A percentile compares a stretch with the other conserved stretches of the same genome.
Conservation (phyloP, 2,113 vertebrate genomes). For the Fregata magnificens region DNA sequence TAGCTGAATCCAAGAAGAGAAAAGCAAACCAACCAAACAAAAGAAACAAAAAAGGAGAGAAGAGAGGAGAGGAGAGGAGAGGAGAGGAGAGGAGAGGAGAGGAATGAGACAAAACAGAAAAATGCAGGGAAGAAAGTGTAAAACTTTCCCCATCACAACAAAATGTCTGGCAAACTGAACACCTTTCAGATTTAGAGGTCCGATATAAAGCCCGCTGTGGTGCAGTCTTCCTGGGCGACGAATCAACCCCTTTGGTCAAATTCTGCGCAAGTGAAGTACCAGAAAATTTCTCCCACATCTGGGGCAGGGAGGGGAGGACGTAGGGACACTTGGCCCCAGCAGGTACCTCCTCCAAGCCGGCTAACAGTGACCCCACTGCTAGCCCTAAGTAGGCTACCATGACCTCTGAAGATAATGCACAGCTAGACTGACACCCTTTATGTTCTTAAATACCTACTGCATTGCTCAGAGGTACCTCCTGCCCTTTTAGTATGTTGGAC, state of each 20-base stretch:
- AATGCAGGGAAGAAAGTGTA: background rate
- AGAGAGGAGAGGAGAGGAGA: too few relatives aligned
- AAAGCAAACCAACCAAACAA: background rate
- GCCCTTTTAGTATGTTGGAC: background rate
- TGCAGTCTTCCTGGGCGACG: background rate
- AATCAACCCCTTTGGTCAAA: background rate
- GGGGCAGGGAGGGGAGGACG: background rate
- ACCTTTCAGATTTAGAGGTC: background rate
- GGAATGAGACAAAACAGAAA: background rate
- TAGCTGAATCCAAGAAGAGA: background rate
- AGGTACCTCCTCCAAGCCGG: background rate
- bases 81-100: too few relatives aligned
- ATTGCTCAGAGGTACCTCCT: background rate
- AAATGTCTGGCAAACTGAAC: background rate
- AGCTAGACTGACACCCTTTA: background rate
- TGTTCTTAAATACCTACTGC: background rate
- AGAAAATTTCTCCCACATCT: background rate
- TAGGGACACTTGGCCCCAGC: background rate
- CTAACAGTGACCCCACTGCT: background rate
- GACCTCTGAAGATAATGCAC: background rate
- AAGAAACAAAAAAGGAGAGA: background rate
- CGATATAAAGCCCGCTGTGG: background rate
- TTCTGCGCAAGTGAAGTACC: background rate
- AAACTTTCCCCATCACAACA: background rate
- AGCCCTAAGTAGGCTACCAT: background rate